Percentiles rank a stretch among this genome's conserved stretches.
phyloP scores from a whole-genome alignment of 2,888 invertebrate genomes.

The Dryomyza anilis region DNA sequence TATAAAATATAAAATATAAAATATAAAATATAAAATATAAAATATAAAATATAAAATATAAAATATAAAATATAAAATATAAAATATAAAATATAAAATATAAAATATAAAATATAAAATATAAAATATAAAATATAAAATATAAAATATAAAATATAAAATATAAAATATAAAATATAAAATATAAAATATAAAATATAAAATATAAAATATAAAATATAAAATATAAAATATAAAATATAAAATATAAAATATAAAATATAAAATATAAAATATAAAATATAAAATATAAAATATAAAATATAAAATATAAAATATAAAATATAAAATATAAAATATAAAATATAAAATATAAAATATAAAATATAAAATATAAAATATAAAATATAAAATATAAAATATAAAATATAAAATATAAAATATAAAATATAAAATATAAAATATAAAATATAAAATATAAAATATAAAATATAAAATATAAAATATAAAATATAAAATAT shows the following conservation, averaged over 20 bases:
- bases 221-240: no score
- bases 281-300: neutral
- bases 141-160: neutral
- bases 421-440: neutral
- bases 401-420: neutral
- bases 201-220: neutral
- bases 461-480: neutral
- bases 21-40: neutral
- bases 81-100: neutral
- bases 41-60: neutral
- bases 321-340: neutral
- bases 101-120: neutral
- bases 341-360: neutral
- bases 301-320: neutral
- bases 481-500: neutral
- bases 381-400: no score
- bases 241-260: neutral
- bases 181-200: neutral
- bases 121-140: no score
- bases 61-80: neutral
- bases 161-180: neutral
- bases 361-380: neutral
- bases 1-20: neutral
- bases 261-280: neutral
- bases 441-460: neutral